Base-by-base conservation (phyloP, 2,797 vertebrate genomes). In the Coranthus polyacanthus region DNA sequence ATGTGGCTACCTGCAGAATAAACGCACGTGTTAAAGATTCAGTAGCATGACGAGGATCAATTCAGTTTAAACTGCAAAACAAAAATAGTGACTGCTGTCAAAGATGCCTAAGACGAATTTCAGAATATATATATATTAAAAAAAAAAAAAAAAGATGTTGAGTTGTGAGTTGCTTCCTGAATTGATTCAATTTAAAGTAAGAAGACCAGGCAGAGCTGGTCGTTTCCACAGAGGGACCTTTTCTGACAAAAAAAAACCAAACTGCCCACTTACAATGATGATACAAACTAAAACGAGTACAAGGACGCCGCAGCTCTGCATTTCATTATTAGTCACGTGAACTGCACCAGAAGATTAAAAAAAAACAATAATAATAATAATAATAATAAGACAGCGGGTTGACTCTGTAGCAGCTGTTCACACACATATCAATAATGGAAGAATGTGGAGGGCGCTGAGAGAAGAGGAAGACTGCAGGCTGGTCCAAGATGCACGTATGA, bases 381-480 rank as follows among this genome's bases (percentile, higher is more conserved):
- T n/a, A 22, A 6, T 39, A 22, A 57, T 12, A 51, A 61, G 68
- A 55, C 42, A 29, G 21, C 26, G 22, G 39, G 69, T 41, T 11
- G 42, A 65, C 36, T 83, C 60, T 80, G 36, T 84, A 87, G 83
- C 83, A 90, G 90, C 88, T 87, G 83, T 81, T 89, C 45, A 75
- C 71, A 83, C 66, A 66, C 65, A 70, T 56, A 56, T 43, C 20
- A 3, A 65, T 45, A 37, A 61, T 51, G 66, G 70, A 79, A 75
- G 67, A 68, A 55, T 32, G 55, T 72, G 66, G 65, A 67, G 52
- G 5, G 49, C 12, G 13, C 66, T 53, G 78, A 66, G 62, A 70
- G 79, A 46, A 51, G 72, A 81, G 86, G 87, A 89, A 84, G 85
- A 83, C 86, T 59, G 73, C 43, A 44, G 69, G 75, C 63, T 68